These are phyloP conservation scores for Thalpophila matura DNA, from an alignment of 2,888 invertebrate genomes.

Conservation along the genomic window DNA sequence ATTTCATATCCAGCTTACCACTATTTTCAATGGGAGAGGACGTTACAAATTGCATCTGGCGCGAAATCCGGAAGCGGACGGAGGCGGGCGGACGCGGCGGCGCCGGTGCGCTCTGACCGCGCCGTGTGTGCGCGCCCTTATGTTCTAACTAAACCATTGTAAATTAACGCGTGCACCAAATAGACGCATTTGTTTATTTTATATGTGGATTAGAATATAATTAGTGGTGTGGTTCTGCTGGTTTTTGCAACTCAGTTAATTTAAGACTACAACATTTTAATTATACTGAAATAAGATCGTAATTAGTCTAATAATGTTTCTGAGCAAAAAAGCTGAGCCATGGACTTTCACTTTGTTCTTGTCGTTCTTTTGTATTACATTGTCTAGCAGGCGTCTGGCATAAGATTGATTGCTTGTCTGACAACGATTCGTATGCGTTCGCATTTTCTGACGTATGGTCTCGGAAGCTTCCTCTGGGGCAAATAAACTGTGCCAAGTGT, in stretches of 20 bases:
- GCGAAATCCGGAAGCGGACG: conserved; percentile 68
- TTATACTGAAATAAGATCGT: neutral
- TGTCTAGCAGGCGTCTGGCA: conserved; percentile 36
- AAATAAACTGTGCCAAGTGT: conserved; percentile 22
- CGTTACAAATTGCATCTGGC: conserved; percentile 69
- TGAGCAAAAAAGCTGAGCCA: neutral
- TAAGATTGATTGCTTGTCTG: conserved; percentile 39
- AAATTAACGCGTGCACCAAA: conserved; percentile 3
- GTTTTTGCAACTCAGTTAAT: neutral
- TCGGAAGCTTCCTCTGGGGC: neutral
- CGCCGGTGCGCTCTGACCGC: conserved; percentile 62
- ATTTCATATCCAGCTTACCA: conserved; percentile 52
- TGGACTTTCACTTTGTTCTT: conserved; percentile 13
- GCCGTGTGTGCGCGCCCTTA: conserved; percentile 57
- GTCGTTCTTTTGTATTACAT: conserved; percentile 15
- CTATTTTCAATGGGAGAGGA: conserved; percentile 49
- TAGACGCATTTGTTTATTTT: conserved; percentile 12
- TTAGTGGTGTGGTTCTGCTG: too few relatives aligned
- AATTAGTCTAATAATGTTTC: neutral
- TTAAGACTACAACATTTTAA: conserved; percentile 1
- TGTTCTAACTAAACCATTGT: conserved; percentile 47
- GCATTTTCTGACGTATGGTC: conserved; percentile 7
- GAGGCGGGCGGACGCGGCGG: conserved; percentile 61
- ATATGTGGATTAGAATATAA: conserved; percentile 3
- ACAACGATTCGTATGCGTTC: conserved; percentile 27